These are phyloP conservation scores for Aphodius sticticus DNA, from an alignment of 2,888 invertebrate species.

Conservation along the genomic window DNA sequence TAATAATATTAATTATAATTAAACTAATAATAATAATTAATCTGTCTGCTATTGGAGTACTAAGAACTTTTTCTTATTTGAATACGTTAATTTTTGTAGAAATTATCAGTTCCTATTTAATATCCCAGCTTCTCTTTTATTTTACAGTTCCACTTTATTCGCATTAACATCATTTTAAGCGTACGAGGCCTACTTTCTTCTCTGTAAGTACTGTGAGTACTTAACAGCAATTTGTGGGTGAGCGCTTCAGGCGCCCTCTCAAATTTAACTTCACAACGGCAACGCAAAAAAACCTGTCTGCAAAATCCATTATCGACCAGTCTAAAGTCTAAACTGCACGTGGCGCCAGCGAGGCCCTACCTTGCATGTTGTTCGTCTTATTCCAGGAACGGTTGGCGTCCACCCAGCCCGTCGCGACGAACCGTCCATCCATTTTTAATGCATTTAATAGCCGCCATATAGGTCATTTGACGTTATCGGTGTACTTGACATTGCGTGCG, in stretches of 20 bases:
- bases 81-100: too few relatives aligned
- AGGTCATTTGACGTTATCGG: background rate
- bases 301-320: conserved; percentile 31
- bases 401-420: conserved; percentile 22
- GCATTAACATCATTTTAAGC: too few relatives aligned
- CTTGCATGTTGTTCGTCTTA: conserved; percentile 9
- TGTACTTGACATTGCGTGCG: background rate
- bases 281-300: conserved; percentile 15
- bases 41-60: too few relatives aligned
- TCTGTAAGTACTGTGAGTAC: background rate
- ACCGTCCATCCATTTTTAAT: background rate
- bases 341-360: conserved; percentile 35
- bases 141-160: too few relatives aligned
- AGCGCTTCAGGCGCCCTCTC: background rate
- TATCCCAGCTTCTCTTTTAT: too few relatives aligned
- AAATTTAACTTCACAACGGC: background rate
- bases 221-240: background rate
- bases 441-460: background rate
- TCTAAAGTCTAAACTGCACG: conserved; percentile 26
- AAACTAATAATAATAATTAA: too few relatives aligned
- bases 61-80: too few relatives aligned
- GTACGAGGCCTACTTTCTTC: too few relatives aligned
- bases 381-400: conserved; percentile 33
- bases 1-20: too few relatives aligned
- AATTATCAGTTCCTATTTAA: too few relatives aligned